A percentile compares a stretch with the other conserved stretches of the same genome.
These are phyloP conservation scores for Amblyopsis rosae DNA, from an alignment of 2,113 vertebrate species.

Conservation along the genomic window DNA sequence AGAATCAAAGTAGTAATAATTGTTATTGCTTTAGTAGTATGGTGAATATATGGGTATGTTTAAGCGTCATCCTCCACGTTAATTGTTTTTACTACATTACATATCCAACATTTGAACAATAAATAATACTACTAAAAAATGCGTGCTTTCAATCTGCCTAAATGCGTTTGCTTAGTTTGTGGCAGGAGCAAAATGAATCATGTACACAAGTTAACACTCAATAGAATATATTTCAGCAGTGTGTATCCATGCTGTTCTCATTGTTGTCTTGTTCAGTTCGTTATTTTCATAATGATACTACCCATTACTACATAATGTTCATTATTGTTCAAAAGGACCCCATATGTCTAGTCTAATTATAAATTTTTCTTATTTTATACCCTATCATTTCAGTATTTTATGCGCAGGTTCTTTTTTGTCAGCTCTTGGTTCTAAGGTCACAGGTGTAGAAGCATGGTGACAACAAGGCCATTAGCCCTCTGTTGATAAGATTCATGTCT, in stretches of 20 bases:
- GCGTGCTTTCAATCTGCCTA: not conserved
- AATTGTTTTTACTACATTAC: too few relatives aligned
- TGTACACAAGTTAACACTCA: conserved; percentile 4
- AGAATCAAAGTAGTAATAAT: too few relatives aligned
- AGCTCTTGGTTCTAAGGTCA: not conserved
- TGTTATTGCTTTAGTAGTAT: too few relatives aligned
- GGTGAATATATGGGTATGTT: too few relatives aligned
- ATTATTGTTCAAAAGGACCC: too few relatives aligned
- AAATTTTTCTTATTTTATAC: not conserved
- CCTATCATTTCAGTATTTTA: not conserved
- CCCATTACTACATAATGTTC: too few relatives aligned
- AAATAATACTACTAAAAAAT: too few relatives aligned
- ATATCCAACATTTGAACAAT: too few relatives aligned
- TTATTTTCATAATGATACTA: not conserved
- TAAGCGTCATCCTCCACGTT: too few relatives aligned
- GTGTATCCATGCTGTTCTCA: not conserved
- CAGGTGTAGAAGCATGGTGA: not conserved
- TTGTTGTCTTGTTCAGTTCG: not conserved
- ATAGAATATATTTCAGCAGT: not conserved
- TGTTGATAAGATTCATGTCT: conserved; percentile 4
- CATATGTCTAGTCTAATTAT: not conserved
- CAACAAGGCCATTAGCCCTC: not conserved
- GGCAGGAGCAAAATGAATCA: not conserved
- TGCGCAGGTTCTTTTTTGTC: not conserved
- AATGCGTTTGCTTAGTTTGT: conserved; percentile 12